Percentiles rank a stretch among this genome's conserved stretches.
Conservation (phyloP, 2,888 invertebrate species). For the Nephrotoma appendiculata region DNA sequence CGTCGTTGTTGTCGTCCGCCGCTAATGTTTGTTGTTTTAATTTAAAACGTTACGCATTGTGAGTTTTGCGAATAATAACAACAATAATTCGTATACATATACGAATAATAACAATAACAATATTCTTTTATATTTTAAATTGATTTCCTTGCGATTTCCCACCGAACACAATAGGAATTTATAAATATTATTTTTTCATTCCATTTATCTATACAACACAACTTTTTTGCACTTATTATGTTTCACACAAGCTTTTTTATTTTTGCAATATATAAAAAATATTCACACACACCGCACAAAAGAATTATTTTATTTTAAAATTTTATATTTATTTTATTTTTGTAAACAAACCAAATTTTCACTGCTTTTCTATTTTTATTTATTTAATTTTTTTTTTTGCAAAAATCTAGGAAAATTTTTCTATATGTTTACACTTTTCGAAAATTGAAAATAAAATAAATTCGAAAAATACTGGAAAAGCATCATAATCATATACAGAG, state of each 20-base stretch:
- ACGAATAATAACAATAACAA: background rate
- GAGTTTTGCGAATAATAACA: background rate
- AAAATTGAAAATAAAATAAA: background rate
- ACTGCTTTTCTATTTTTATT: background rate
- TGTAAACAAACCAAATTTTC: background rate
- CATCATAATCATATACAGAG: background rate
- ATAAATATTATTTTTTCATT: background rate
- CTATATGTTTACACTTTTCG: background rate
- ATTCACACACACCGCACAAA: background rate
- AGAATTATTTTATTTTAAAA: too few species aligned
- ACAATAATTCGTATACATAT: background rate
- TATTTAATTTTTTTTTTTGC: background rate
- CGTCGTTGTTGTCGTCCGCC: background rate
- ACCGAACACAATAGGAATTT: background rate
- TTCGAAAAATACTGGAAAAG: background rate
- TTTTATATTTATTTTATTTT: background rate
- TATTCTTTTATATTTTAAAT: background rate
- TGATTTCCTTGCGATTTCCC: background rate
- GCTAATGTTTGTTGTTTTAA: background rate
- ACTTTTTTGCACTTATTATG: background rate
- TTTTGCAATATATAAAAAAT: background rate
- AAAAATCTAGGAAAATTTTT: background rate
- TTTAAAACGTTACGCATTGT: background rate
- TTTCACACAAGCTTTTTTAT: background rate
- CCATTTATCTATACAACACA: background rate